These are phyloP conservation scores for Mesorhabditis sp. DNA, from an alignment of 2,888 invertebrate species.

Conservation along the genomic window DNA sequence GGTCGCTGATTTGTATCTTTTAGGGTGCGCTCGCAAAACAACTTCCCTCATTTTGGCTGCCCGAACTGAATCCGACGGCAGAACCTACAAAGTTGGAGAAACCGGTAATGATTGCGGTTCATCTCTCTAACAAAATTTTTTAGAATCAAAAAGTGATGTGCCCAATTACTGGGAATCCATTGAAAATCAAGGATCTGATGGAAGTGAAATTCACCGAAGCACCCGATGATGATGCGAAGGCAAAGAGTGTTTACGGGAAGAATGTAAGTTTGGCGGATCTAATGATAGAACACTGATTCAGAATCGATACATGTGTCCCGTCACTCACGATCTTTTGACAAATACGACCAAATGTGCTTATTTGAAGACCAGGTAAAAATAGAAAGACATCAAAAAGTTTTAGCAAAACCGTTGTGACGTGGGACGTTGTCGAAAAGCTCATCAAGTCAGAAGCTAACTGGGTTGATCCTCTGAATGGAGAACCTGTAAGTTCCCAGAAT, in stretches of 20 bases:
- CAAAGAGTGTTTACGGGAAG: slow-evolving; percentile 17
- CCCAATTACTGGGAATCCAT: slow-evolving; percentile 77
- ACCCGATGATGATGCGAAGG: slow-evolving; percentile 74
- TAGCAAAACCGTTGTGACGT: slow-evolving; percentile 89
- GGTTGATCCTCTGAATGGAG: slow-evolving; percentile 85
- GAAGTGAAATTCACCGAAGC: slow-evolving; percentile 86
- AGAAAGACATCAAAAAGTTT: slow-evolving; percentile 20
- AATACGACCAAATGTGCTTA: slow-evolving; percentile 92
- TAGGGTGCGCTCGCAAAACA: slow-evolving; percentile 64
- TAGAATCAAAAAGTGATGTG: slow-evolving; percentile 74
- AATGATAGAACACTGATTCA: slow-evolving; percentile 2
- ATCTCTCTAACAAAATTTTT: background rate
- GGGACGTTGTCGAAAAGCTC: slow-evolving; percentile 91
- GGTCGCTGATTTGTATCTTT: background rate
- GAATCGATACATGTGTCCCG: slow-evolving; percentile 89
- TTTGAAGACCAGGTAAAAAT: slow-evolving; percentile 74
- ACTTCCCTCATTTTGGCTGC: slow-evolving; percentile 65
- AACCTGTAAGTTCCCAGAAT: slow-evolving; percentile 60
- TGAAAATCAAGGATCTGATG: slow-evolving; percentile 87
- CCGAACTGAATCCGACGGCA: slow-evolving; percentile 84
- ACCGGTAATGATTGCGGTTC: slow-evolving; percentile 65
- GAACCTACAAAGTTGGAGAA: slow-evolving; percentile 72
- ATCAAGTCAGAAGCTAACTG: slow-evolving; percentile 82
- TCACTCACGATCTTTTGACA: slow-evolving; percentile 89
- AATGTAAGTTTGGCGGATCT: slow-evolving; percentile 10